Base-by-base conservation (phyloP, 2,797 vertebrate species). In the Columba guinea region DNA sequence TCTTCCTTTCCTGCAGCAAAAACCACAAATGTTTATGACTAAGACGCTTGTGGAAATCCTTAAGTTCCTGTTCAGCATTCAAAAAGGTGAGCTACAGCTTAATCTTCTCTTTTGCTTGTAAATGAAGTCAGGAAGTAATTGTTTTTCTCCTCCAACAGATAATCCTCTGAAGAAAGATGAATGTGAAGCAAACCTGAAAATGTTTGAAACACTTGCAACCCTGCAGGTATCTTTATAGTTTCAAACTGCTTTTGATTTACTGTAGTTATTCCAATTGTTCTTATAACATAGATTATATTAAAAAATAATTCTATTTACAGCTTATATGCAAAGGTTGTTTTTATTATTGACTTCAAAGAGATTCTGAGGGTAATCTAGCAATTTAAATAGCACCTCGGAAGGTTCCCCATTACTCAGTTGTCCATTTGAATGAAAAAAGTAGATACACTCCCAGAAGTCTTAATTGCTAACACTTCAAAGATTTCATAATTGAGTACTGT, bases 41-140 rank as follows among this genome's bases (percentile, higher is more conserved):
- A 99, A 98, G 96, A 97, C 98, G 28, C 98, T 98, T 16, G 97
- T 98, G 82, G 98, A 99, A 87, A 95, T 98, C 81, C 97, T 99
- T 49, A 99, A 98, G 95, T 98, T 98, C 90, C 96, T 98, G 79
- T 98, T 98, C 52, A 96, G 97, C 82, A 96, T 98, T 95, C 98
- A 98, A 77, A 99, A 98, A 98, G 96, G 99, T 99, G 96, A 96
- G 94, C 78, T 51, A 27, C 58, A 44, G 23, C 8, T 56, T 32
- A 60, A 39, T 26, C n/a, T 59, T n/a, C 1, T 0, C 0, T 41
- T 64, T 67, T 20, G 2, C 26, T 63, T 76, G 21, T 73, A 68
- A 76, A 13, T 22, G n/a, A 39, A 63, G 41, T 26, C 67, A 71
- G 37, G 24, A 74, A 68, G 21, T 80, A 78, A 87, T 10, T 35